Base-by-base conservation (phyloP, 2,888 invertebrate species). In the Leptinotarsa tumamoca region DNA sequence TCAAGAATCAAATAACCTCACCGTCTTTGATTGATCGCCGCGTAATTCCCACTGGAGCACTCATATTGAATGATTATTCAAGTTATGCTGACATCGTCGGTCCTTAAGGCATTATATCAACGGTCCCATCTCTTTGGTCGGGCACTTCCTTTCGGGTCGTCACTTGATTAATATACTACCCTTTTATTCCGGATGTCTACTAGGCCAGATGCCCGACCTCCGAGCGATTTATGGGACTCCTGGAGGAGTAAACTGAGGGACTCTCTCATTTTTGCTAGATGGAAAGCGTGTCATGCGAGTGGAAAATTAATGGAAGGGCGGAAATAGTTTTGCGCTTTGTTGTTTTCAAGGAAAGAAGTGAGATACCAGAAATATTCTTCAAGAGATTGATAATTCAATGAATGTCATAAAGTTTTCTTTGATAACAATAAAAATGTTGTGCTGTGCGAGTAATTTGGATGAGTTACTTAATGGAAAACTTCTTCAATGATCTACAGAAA, bases 91-190 rank as follows among this genome's bases (percentile, higher is more conserved):
- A 71, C 71, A 74, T 66, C 68, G 67, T 68, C 68, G 68, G 74
- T 74, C 74, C 74, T 68, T 58, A 77, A 43, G 56, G 69, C 74
- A 74, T 68, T 77, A 71, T 73, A 77, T 73, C 76, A 69, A 27
- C 73, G 68, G 68, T 74, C 71, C 71, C 74, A 77, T 77, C 73
- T 68, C 74, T 73, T 56, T 74, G 76, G 73, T 71, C 66, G 72
- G 69, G 74, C 74, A 74, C 72, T 72, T 74, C 77, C 77, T 77
- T 71, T 69, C 56, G 76, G 76, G 77, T 74, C 77, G 68, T 77
- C 72, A 72, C 77, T 74, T 77, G 77, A 77, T 77, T 77, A 74
- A 77, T 77, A 77, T 77, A 77, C 74, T 74, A 74, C 71, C 77
- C 74, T 77, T 74, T 74, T 71, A 77, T 69, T 72, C 77, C 74